Conservation (phyloP, 2,888 invertebrate species). For the Epistrophe grossulariae region DNA sequence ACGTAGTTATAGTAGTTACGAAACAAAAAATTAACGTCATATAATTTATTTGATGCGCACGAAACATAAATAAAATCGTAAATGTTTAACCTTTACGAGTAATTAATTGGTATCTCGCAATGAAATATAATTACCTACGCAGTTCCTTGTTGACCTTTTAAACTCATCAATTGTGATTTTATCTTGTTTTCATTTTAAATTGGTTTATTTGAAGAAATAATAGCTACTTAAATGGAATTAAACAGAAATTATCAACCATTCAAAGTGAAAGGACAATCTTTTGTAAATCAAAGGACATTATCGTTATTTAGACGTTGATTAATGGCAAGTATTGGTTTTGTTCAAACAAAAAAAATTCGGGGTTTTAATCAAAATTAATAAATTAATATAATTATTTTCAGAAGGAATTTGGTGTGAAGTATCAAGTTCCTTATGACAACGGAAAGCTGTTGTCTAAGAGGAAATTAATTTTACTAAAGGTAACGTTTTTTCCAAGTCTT, state of each 20-base stretch:
- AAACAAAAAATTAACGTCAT: neutral
- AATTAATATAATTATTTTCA: no score
- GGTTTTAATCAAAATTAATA: no score
- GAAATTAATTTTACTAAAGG: no score
- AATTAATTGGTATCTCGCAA: neutral
- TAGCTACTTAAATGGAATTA: neutral
- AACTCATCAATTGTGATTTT: slow-evolving; percentile 10
- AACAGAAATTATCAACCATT: neutral
- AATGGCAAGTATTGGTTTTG: no score
- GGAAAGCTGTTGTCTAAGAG: no score
- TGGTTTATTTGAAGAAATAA: neutral
- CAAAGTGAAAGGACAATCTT: neutral
- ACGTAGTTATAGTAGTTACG: no score
- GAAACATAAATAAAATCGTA: neutral
- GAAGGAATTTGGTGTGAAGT: no score
- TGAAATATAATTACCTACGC: neutral
- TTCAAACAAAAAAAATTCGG: no score
- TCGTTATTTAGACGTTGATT: no score
- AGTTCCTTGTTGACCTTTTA: slow-evolving; percentile 7
- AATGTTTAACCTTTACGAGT: neutral
- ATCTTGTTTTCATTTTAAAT: neutral
- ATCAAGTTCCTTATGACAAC: no score
- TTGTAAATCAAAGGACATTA: neutral
- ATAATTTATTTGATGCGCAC: neutral
- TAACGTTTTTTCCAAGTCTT: no score